These are phyloP conservation scores for Diacarnus erythraeanus DNA, from an alignment of 37 sponge, comb jelly and placozoan species.

Conservation along the genomic window DNA sequence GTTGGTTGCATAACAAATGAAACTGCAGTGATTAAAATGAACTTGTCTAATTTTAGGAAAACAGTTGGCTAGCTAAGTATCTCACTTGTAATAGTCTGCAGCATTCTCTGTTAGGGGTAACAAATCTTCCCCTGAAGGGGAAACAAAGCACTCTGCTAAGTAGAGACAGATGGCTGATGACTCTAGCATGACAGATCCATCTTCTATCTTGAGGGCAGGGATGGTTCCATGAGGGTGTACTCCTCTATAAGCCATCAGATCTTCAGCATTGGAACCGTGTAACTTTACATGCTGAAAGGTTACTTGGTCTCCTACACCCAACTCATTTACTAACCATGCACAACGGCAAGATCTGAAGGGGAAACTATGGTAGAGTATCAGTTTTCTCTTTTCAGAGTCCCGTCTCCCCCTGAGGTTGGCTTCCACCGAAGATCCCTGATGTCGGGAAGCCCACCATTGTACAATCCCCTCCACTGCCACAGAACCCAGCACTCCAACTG, in stretches of 20 bases:
- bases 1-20: constrained; percentile 56
- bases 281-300: constrained; percentile 30
- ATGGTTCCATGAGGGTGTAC: constrained; percentile 74
- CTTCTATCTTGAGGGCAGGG: constrained; percentile 55
- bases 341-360: constrained; percentile 73
- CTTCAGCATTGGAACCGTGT: constrained; percentile 54
- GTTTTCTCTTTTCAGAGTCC: not conserved
- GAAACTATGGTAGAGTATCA: constrained; percentile 71
- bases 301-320: constrained; percentile 17
- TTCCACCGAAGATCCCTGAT: not conserved
- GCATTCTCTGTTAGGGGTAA: constrained; percentile 37
- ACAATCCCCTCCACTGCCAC: not conserved
- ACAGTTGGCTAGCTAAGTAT: too few species aligned
- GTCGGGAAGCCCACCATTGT: constrained; percentile 19
- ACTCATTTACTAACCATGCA: constrained; percentile 62
- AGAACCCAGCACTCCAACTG: constrained; percentile 15
- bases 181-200: constrained; percentile 53
- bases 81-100: constrained; percentile 63
- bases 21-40: constrained; percentile 26
- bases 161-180: constrained; percentile 70
- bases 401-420: not conserved
- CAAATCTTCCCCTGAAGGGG: constrained; percentile 10
- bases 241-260: constrained; percentile 40
- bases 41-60: too few species aligned
- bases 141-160: constrained; percentile 42